Conservation (phyloP, 2,797 vertebrate species). For the Clamator glandarius region DNA sequence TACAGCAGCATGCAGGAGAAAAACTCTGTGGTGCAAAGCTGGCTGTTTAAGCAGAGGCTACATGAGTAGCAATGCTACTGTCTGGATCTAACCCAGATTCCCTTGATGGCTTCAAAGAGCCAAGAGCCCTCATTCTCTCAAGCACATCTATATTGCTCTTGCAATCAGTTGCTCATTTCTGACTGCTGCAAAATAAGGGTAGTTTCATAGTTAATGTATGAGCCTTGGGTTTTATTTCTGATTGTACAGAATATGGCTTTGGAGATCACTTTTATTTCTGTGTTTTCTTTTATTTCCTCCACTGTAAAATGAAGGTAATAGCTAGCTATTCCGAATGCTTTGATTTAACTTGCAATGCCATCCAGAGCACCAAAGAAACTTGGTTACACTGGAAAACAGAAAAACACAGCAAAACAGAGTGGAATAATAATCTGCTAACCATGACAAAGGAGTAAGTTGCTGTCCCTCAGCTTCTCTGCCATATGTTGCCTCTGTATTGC, state of each 20-base stretch:
- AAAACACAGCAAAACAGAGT: not conserved
- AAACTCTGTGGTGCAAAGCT: not conserved
- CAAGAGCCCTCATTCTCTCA: not conserved
- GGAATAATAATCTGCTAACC: not conserved
- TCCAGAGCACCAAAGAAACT: not conserved
- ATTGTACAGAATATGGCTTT: not conserved
- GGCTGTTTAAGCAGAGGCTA: not conserved
- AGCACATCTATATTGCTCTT: not conserved
- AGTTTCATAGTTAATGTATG: not conserved
- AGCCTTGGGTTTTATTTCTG: not conserved
- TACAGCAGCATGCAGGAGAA: not conserved
- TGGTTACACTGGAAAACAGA: not conserved
- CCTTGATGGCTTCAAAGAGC: not conserved
- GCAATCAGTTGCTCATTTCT: slow-evolving; percentile 1
- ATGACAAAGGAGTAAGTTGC: not conserved
- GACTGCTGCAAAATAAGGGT: not conserved
- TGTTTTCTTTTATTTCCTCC: not conserved
- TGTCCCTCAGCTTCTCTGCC: not conserved
- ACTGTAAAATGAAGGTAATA: not conserved
- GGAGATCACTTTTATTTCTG: not conserved
- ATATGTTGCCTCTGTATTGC: not conserved
- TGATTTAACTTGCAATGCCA: not conserved
- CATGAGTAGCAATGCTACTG: not conserved
- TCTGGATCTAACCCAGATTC: not conserved
- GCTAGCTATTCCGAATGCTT: not conserved